Evolutionary conservation across 1,140 invertebrate genomes (phyloP).

Genomic region (Littorina saxatilis): DNA sequence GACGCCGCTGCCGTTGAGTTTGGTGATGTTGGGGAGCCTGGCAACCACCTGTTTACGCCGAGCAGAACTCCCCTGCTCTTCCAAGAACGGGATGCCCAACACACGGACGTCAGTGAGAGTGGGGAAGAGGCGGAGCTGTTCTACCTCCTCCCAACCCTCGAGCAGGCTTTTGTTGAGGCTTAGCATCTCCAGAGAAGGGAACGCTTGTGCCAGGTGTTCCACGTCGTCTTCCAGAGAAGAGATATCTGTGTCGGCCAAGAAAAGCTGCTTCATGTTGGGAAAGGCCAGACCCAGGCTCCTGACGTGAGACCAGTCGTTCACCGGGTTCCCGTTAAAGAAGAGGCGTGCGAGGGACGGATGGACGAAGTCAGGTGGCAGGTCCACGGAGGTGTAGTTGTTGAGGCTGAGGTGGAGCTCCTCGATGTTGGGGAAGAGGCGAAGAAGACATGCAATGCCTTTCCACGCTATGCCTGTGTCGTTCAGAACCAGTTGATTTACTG

Average conservation of each 20-base stretch:
- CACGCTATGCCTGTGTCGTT: slow-evolving; percentile 91
- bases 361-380: slow-evolving; percentile 78
- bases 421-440: slow-evolving; percentile 84
- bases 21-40: slow-evolving; percentile 88
- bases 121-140: slow-evolving; percentile 88
- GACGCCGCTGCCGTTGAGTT: slow-evolving; percentile 91
- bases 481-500: slow-evolving; percentile 86
- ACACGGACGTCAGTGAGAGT: slow-evolving; percentile 88
- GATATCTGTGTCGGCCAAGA: slow-evolving; percentile 86
- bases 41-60: slow-evolving; percentile 85
- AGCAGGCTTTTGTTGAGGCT: slow-evolving; percentile 90
- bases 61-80: slow-evolving; percentile 92
- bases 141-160: slow-evolving; percentile 91
- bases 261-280: slow-evolving; percentile 88
- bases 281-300: slow-evolving; percentile 86
- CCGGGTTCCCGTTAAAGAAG: slow-evolving; percentile 80
- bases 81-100: slow-evolving; percentile 79
- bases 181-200: slow-evolving; percentile 84
- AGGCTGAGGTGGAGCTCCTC: slow-evolving; percentile 94
- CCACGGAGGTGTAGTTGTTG: slow-evolving; percentile 85
- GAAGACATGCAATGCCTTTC: slow-evolving; percentile 86
- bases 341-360: slow-evolving; percentile 52
- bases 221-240: neutral
- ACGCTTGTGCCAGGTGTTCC: slow-evolving; percentile 62
- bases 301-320: slow-evolving; percentile 88